phyloP scores from a whole-genome alignment of 2,113 vertebrate genomes.

The Bothrops jararaca region DNA sequence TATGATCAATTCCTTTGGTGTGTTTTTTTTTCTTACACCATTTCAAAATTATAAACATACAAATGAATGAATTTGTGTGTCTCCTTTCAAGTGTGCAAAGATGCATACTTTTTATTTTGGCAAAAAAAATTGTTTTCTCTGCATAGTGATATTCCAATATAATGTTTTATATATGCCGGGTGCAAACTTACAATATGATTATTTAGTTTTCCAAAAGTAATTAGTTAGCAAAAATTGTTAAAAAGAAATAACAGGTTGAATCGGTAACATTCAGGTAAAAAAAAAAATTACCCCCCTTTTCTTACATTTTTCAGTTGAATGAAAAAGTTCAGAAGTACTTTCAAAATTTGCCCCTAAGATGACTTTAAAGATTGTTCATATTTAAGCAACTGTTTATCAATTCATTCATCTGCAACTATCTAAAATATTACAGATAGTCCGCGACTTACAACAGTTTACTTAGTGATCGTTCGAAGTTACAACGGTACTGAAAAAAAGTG shows the following conservation, averaged over 20 bases:
- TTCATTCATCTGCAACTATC: not conserved
- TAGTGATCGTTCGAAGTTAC: not conserved
- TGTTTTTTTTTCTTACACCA: not conserved
- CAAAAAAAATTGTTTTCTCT: conserved; percentile 18
- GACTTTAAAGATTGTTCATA: not conserved
- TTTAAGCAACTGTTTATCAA: not conserved
- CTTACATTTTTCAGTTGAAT: not conserved
- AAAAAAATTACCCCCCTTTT: not conserved
- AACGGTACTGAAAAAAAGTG: not conserved
- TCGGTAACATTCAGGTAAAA: not conserved
- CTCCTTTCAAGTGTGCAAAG: not conserved
- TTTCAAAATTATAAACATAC: conserved; percentile 8
- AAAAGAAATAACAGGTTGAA: not conserved
- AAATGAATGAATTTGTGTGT: not conserved
- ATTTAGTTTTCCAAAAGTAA: not conserved
- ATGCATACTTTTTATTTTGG: conserved; percentile 2
- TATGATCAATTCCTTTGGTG: not conserved
- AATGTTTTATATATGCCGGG: conserved; percentile 3
- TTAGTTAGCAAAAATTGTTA: conserved; percentile 3
- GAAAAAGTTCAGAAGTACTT: not conserved
- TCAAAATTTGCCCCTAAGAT: not conserved
- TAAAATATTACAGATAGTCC: not conserved
- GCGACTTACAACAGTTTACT: not conserved
- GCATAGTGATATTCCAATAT: not conserved
- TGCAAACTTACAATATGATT: not conserved